A percentile compares a stretch with the other conserved stretches of the same genome.
Evolutionary conservation across 2,888 invertebrate genomes (phyloP).

Genomic region (Elegia similella): DNA sequence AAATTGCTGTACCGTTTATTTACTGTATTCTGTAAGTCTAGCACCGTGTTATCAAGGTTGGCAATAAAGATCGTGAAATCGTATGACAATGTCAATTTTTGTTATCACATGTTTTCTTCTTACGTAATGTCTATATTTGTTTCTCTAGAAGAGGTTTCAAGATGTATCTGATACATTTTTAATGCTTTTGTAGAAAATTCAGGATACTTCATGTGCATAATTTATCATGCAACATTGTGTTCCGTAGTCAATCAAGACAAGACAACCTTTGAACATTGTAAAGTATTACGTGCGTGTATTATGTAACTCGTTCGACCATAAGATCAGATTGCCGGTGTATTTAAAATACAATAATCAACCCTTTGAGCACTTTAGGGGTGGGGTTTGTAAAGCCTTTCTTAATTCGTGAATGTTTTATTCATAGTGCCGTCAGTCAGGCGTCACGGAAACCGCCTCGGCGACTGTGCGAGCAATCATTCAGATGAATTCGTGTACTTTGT

Average conservation of each 20-base stretch:
- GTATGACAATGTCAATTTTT: neutral
- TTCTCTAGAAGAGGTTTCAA: neutral
- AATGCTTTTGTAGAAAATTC: neutral
- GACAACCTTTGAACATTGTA: neutral
- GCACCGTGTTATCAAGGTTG: neutral
- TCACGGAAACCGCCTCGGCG: slow-evolving; percentile 33
- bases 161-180: neutral
- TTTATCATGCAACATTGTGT: neutral
- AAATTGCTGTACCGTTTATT: slow-evolving; percentile 21
- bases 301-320: slow-evolving; percentile 16
- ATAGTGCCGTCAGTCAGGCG: slow-evolving; percentile 34
- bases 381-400: slow-evolving; percentile 32
- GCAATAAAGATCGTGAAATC: neutral
- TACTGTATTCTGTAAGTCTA: neutral
- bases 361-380: slow-evolving; percentile 20
- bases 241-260: neutral
- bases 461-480: slow-evolving; percentile 29
- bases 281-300: neutral
- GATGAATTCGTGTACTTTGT: slow-evolving; percentile 13
- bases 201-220: neutral
- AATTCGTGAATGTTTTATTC: slow-evolving; percentile 44
- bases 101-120: neutral
- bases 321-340: slow-evolving; percentile 20
- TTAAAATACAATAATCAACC: slow-evolving; percentile 16
- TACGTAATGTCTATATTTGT: slow-evolving; percentile 1